phyloP scores from a whole-genome alignment of 1,140 invertebrate species.

The Heliconius hermathena region DNA sequence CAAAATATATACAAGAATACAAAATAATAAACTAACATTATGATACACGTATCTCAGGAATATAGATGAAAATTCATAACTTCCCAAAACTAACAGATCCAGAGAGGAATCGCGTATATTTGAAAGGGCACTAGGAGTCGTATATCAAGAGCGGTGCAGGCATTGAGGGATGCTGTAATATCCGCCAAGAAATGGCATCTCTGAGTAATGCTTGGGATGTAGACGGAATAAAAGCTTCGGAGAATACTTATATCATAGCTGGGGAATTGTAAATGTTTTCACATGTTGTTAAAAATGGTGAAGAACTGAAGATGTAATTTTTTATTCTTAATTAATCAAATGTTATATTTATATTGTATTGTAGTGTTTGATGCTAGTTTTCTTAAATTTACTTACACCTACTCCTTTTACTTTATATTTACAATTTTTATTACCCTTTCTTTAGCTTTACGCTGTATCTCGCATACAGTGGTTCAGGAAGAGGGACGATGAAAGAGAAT shows the following conservation, averaged over 20 bases:
- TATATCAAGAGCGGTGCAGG: constrained; percentile 41
- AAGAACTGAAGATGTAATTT: no score
- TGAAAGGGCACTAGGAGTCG: constrained; percentile 30
- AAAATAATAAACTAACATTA: background rate
- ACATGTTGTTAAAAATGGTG: background rate
- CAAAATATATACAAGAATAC: no score
- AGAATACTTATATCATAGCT: constrained; percentile 3
- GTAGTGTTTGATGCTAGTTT: no score
- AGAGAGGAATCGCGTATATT: constrained; percentile 23
- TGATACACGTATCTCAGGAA: background rate
- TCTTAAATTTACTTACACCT: no score
- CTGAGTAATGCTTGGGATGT: constrained; percentile 41
- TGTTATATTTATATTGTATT: no score
- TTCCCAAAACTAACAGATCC: constrained; percentile 18
- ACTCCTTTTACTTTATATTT: no score
- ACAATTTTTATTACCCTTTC: no score
- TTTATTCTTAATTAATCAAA: no score
- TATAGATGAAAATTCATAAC: constrained; percentile 20
- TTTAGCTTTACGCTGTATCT: no score
- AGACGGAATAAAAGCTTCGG: constrained; percentile 32
- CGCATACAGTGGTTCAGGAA: no score
- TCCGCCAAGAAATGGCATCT: constrained; percentile 43
- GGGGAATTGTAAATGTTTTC: background rate
- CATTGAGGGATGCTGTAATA: constrained; percentile 49
- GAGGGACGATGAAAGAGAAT: no score